Conservation (phyloP, 1,140 invertebrate species). For the Drepana arcuata region DNA sequence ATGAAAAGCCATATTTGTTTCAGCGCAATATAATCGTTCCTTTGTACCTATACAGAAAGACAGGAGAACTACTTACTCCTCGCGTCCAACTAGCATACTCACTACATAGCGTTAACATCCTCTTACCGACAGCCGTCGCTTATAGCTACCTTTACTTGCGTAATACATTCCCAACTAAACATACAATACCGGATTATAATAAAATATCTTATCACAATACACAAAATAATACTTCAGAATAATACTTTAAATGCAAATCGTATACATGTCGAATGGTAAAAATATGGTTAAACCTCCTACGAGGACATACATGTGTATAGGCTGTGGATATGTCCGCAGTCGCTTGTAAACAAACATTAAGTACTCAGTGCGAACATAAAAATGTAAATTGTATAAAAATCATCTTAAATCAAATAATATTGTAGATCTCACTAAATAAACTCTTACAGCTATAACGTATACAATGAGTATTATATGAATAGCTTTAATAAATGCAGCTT, state of each 20-base stretch:
- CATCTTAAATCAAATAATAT: conserved; percentile 36
- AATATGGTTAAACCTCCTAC: too few species aligned
- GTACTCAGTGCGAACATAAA: too few species aligned
- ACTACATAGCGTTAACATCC: conserved; percentile 63
- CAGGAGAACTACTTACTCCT: too few species aligned
- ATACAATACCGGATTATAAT: conserved; percentile 51
- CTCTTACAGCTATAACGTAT: conserved; percentile 58
- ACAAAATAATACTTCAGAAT: conserved; percentile 64
- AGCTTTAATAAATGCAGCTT: conserved; percentile 54
- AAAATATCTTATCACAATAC: conserved; percentile 67
- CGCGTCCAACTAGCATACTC: conserved; percentile 49
- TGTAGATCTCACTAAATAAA: conserved; percentile 60
- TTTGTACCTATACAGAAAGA: conserved; percentile 66
- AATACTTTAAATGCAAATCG: neutral
- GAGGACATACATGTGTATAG: too few species aligned
- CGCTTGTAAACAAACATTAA: too few species aligned
- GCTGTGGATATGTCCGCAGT: too few species aligned
- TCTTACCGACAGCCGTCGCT: conserved; percentile 38
- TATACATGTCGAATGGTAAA: too few species aligned
- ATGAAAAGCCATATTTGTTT: too few species aligned
- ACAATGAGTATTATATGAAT: conserved; percentile 65
- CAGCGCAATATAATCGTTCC: conserved; percentile 66
- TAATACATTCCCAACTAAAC: conserved; percentile 56
- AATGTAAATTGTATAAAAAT: too few species aligned
- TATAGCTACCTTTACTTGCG: conserved; percentile 53